Conservation (phyloP, 2,113 vertebrate genomes). For the Globicephala melas region DNA sequence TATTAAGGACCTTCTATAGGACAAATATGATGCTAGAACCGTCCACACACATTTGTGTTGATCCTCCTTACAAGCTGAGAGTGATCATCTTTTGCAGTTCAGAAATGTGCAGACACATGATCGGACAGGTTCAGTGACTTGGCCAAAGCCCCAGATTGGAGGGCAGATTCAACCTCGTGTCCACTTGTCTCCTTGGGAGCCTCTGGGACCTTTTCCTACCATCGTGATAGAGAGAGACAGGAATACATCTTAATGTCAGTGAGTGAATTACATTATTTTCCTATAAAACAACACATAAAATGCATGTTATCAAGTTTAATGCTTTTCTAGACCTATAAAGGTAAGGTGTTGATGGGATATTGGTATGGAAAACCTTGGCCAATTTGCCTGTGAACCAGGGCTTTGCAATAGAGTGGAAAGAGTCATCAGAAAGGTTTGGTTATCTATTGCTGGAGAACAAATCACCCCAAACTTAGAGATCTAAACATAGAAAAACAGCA, state of each 20-base stretch:
- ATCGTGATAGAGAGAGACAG: neutral
- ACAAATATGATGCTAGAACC: neutral
- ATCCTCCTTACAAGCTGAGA: neutral
- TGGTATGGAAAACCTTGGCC: neutral
- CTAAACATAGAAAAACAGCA: neutral
- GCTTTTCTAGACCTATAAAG: neutral
- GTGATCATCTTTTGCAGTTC: neutral
- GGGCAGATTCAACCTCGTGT: neutral
- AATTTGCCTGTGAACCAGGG: neutral
- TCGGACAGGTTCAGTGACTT: neutral
- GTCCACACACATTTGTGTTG: neutral
- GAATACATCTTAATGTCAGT: neutral
- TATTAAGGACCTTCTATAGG: neutral
- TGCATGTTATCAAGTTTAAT: neutral
- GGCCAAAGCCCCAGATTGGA: neutral
- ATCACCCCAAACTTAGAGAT: neutral
- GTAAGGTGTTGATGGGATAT: neutral
- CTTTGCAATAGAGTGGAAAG: neutral
- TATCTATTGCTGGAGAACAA: neutral
- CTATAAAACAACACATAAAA: neutral
- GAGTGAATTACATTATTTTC: neutral
- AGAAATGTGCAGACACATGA: neutral
- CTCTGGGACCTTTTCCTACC: neutral
- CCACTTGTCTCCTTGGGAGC: neutral
- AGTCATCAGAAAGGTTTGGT: neutral